phyloP scores from a whole-genome alignment of 2,797 vertebrate genomes.

The Mus spretus region DNA sequence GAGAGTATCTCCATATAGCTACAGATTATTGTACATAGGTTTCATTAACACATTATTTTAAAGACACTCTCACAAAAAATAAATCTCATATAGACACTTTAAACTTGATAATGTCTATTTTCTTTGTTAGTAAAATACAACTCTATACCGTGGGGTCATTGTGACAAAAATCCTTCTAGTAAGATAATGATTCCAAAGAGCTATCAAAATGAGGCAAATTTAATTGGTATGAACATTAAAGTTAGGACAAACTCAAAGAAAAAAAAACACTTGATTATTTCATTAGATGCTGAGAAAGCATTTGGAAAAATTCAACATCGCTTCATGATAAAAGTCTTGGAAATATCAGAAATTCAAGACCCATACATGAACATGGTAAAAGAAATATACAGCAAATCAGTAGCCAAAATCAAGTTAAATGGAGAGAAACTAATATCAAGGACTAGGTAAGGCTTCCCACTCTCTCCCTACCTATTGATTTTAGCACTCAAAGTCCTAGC shows the following conservation, averaged over 20 bases:
- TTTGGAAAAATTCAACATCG: too few species aligned
- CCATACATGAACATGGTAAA: too few species aligned
- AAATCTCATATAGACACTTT: not conserved
- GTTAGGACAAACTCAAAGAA: not conserved
- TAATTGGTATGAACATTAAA: not conserved
- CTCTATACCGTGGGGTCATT: not conserved
- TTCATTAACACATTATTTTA: not conserved
- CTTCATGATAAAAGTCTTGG: too few species aligned
- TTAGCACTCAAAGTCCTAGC: too few species aligned
- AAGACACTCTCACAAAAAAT: not conserved
- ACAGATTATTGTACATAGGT: not conserved
- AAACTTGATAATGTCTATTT: not conserved
- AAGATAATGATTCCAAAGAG: not conserved
- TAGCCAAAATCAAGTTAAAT: too few species aligned
- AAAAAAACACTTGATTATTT: too few species aligned
- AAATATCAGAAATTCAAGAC: too few species aligned
- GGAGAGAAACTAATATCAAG: too few species aligned
- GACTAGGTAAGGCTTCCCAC: too few species aligned
- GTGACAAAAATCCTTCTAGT: not conserved
- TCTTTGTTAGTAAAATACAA: not conserved
- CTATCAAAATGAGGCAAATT: not conserved
- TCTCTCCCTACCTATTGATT: too few species aligned
- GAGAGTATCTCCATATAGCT: not conserved
- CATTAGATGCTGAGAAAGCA: too few species aligned
- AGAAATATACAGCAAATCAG: too few species aligned